These are phyloP conservation scores for Lepisosteus oculatus DNA, from an alignment of 2,113 vertebrate species.

Conservation along the genomic window DNA sequence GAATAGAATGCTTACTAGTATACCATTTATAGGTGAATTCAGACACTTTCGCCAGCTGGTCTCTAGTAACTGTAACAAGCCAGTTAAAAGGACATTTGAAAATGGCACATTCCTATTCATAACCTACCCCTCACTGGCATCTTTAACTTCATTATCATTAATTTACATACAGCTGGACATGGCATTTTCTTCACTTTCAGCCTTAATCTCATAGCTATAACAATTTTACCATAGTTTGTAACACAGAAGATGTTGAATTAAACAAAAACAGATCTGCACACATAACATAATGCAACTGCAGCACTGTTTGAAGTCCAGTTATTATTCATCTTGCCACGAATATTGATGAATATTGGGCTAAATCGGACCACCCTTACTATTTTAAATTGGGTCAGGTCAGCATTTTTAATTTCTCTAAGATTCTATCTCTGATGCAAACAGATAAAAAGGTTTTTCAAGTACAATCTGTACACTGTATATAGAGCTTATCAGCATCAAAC, in stretches of 20 bases:
- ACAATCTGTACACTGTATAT: too few relatives aligned
- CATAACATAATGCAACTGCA: background rate
- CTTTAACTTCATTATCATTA: background rate
- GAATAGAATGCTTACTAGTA: too few relatives aligned
- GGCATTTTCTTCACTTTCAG: background rate
- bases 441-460: too few relatives aligned
- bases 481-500: too few relatives aligned
- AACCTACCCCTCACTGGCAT: background rate
- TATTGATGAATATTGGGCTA: background rate
- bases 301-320: background rate
- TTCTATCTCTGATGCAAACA: too few relatives aligned
- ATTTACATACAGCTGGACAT: conserved; percentile 3
- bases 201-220: background rate
- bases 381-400: background rate
- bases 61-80: background rate
- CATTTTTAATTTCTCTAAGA: background rate
- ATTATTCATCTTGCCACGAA: background rate
- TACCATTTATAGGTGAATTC: too few relatives aligned
- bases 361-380: background rate
- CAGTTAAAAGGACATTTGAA: background rate
- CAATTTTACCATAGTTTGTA: background rate
- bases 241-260: background rate
- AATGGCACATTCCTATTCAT: background rate
- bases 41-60: background rate
- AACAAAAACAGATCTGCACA: background rate